Base-by-base conservation (phyloP, 2,888 invertebrate species). In the Drosophila prostipennis region DNA sequence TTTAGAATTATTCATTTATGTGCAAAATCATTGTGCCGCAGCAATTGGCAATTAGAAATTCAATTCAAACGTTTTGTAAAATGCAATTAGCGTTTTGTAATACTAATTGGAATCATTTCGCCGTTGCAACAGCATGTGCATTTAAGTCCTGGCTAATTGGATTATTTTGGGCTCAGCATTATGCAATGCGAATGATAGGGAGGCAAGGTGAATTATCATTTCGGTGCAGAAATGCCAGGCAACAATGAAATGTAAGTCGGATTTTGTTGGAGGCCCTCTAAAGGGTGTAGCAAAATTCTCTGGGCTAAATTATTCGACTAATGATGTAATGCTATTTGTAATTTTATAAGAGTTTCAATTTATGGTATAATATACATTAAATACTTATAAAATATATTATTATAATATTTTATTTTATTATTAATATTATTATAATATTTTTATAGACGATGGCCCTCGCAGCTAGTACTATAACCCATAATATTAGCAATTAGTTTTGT, bases 11-110 rank as follows among this genome's bases (percentile, higher is more conserved):
- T 77, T 68, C 54, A 79, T 65, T 77, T 73, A 77, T 77, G 70
- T 54, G 69, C 74, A 45, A 54, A 64, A 67, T 58, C 68, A 65
- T 77, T 77, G 64, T 61, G 71, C 63, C 55, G 53, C 57, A 37
- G 64, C 65, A 64, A 71, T 67, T 65, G 61, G 53, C 79, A 85
- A 85, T 87, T 81, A 85, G 39, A 72, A 81, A 85, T 87, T 74
- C 86, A 76, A 79, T 87, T 74, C 37, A 81, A 81, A 76, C 81
- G 79, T 78, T 81, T 74, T 72, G 61, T 72, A 56, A 80, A 80
- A 76, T 76, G 70, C 70, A 87, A 81, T 81, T 81, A 79, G 82
- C 65, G 68, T 76, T 81, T 72, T 76, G 69, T 68, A 67, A 59
- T 79, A 63, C 67, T 63, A 73, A 74, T 81, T 85, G 79, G 56